Evolutionary conservation across 2,797 vertebrate species (phyloP), one percentile per base, ranked within the genome.

Genomic region (Enteromius paludinosus): DNA sequence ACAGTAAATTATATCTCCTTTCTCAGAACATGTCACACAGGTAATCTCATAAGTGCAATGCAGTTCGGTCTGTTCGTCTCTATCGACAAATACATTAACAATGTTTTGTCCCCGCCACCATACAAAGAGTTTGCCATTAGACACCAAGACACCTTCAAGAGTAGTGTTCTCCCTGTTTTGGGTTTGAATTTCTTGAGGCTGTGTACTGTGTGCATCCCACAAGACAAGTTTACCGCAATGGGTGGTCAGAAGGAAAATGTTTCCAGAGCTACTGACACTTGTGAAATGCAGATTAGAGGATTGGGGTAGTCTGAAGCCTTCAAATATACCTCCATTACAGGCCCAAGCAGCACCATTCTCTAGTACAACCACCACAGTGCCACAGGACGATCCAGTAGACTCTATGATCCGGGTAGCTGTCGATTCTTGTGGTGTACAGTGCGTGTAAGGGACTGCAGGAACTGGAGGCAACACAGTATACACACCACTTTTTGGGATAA

Each of bases 341-440:
- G 93, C 47, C 92, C 92, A 95, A n/a, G 90, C 90, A 47, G 87
- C 88, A 8, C 94, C 93, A 33, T 94, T 86, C n/a, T 86, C 84
- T 52, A 88, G 86, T 20, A 89, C 71, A 4, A 88, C 72, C 12
- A 92, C 78, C 65, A 89, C 79, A 38, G 69, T 82, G 33, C 87
- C 88, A 77, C 33, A 86, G 30, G 88, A 84, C 49, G 90, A 86
- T 43, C 61, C 87, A 10, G 92, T 87, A 15, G 90, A 87, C 45
- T 85, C 85, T 2, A 80, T 79, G 41, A 91, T 79, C 11, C 65
- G 77, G 66, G 84, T 85, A 7, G 81, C 87, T 1, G 82, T 83
- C 71, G 54, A 80, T 45, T 66, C 84, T 25, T 86, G 72, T 2
- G 86, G 69, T 33, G 56, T 75, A 80, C 85, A 84, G 8, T 79